Evolutionary conservation across 1,140 invertebrate genomes (phyloP).

Genomic region (Hycleus phaleratus): DNA sequence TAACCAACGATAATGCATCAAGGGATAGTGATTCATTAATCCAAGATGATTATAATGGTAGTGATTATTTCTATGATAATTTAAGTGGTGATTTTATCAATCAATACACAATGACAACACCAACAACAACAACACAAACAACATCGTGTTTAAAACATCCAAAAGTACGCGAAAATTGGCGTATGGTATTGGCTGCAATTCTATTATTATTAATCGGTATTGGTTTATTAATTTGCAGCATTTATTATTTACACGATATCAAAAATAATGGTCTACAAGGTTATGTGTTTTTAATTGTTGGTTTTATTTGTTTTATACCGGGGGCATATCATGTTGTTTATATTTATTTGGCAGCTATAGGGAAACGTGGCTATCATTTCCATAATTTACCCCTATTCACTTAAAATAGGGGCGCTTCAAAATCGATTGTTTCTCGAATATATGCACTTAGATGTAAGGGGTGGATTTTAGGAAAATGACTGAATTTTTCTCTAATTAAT

Average conservation of each 20-base stretch:
- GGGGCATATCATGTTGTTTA: slow-evolving; percentile 78
- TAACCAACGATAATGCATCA: slow-evolving; percentile 56
- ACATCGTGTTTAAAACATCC: slow-evolving; percentile 71
- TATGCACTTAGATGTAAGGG: too few species aligned
- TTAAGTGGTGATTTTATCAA: slow-evolving; percentile 49
- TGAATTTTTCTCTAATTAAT: too few species aligned
- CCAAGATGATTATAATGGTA: slow-evolving; percentile 45
- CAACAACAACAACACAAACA: too few species aligned
- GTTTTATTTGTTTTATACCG: slow-evolving; percentile 72
- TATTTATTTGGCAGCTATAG: slow-evolving; percentile 74
- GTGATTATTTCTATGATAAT: slow-evolving; percentile 46
- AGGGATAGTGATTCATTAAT: slow-evolving; percentile 74
- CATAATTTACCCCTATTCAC: slow-evolving; percentile 76
- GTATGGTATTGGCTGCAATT: slow-evolving; percentile 71
- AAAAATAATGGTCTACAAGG: slow-evolving; percentile 64
- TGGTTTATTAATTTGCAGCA: slow-evolving; percentile 62
- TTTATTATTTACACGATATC: slow-evolving; percentile 50
- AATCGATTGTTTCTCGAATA: too few species aligned
- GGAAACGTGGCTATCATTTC: slow-evolving; percentile 71
- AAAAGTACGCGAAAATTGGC: slow-evolving; percentile 77
- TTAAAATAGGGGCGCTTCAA: slow-evolving; percentile 30
- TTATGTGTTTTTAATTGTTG: slow-evolving; percentile 72
- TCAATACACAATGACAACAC: slow-evolving; percentile 18
- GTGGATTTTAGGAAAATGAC: too few species aligned
- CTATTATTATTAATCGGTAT: slow-evolving; percentile 66